Conservation (phyloP, 1,140 invertebrate genomes). For the Himalopsyche phryganea region DNA sequence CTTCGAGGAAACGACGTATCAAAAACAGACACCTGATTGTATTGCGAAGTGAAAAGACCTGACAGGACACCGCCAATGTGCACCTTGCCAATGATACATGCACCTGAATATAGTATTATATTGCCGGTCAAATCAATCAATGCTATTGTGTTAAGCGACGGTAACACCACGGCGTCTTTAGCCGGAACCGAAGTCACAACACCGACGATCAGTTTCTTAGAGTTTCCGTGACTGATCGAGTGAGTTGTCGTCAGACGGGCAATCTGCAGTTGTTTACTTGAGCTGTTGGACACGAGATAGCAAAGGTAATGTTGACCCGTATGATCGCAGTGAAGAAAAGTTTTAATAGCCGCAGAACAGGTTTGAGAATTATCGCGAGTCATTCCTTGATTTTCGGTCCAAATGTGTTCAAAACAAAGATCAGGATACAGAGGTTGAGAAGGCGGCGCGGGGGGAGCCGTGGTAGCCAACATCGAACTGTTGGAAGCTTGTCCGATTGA, state of each 20-base stretch:
- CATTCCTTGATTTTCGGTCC: constrained; percentile 70
- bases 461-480: constrained; percentile 43
- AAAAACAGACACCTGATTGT: constrained; percentile 53
- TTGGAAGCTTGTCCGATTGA: constrained; percentile 49
- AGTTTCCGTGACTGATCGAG: constrained; percentile 45
- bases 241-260: constrained; percentile 73
- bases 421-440: constrained; percentile 75
- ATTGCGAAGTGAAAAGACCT: constrained; percentile 58
- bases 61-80: constrained; percentile 72
- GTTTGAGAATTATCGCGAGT: constrained; percentile 50
- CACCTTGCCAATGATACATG: constrained; percentile 76
- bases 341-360: constrained; percentile 63
- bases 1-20: constrained; percentile 61
- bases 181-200: constrained; percentile 67
- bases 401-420: constrained; percentile 83
- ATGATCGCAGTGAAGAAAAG: constrained; percentile 78
- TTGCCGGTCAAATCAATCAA: constrained; percentile 74
- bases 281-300: constrained; percentile 64
- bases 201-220: constrained; percentile 67
- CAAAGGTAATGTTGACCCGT: constrained; percentile 81
- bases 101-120: constrained; percentile 83
- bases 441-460: constrained; percentile 42
- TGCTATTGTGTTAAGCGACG: constrained; percentile 77
- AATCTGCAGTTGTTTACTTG: constrained; percentile 65
- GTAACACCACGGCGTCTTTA: constrained; percentile 77